phyloP scores from a whole-genome alignment of 2,888 invertebrate genomes.

The Heliconius cydno region DNA sequence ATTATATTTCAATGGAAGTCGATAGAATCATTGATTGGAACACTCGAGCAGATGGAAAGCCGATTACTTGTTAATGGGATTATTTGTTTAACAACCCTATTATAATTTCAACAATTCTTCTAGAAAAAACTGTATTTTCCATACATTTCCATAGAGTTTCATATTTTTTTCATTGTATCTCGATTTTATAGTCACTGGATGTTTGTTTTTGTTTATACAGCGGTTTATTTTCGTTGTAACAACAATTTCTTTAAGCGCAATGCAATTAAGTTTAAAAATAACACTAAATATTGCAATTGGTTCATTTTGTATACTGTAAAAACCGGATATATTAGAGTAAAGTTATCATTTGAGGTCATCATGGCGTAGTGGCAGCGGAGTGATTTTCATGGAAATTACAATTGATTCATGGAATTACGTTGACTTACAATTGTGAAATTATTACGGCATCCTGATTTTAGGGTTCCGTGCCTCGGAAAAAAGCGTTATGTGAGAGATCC shows the following conservation, averaged over 20 bases:
- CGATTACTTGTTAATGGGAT: conserved; percentile 19
- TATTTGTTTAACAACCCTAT: conserved; percentile 12
- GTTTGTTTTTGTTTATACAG: conserved; percentile 12
- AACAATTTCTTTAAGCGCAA: neutral
- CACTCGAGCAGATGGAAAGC: conserved; percentile 17
- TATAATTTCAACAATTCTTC: conserved; percentile 13
- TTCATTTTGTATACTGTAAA: neutral
- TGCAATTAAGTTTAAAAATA: conserved; percentile 2
- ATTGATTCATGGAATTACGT: no score
- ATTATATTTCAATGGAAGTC: conserved; percentile 9
- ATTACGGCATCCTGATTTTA: no score
- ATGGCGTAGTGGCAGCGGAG: no score
- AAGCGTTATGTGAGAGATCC: no score
- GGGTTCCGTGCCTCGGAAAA: no score
- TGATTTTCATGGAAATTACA: no score
- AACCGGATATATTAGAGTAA: neutral
- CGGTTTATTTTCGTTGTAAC: neutral
- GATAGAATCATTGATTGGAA: conserved; percentile 22
- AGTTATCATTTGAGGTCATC: neutral
- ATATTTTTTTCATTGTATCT: neutral
- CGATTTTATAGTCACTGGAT: conserved; percentile 10
- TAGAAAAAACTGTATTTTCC: neutral
- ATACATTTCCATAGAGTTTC: neutral
- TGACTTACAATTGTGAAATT: no score
- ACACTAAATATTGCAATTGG: neutral